Base-by-base conservation (phyloP, 1,140 invertebrate genomes). In the Heliconius himera region DNA sequence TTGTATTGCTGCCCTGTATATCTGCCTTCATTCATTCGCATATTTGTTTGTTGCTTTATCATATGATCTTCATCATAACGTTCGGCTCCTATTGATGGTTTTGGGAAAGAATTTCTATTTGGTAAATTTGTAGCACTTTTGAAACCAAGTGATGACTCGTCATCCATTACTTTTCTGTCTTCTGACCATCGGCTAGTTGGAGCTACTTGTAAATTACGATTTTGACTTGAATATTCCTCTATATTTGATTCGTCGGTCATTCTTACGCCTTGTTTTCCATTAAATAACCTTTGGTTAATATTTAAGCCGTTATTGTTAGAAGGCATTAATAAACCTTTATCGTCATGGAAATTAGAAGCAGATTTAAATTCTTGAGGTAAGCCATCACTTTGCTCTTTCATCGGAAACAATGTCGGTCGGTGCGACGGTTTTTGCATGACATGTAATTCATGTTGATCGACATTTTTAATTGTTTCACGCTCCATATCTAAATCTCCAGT, bases 1-100 rank as follows among this genome's bases (percentile, higher is more conserved):
- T 29, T 66, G 60, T 66, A 66, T 29, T 66, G 60, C 60, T 66
- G 60, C 22, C 60, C 60, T 16, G 60, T 66, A n/a, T 66, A 66
- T 66, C 60, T 26, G 5, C 22, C 41, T 71, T 77, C 20, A 41
- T 49, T 49, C 38, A 66, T 66, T 66, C 56, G 66, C 60, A 66
- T 49, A 33, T 71, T 77, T 77, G 76, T 18, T 33, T 77, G 76
- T 70, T 77, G 20, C 20, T 33, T 38, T 26, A 8, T 33, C 75
- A 76, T 76, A 9, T 33, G 60, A 26, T 66, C 26, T 29, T 66
- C 60, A 18, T 66, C 8, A 3, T 60, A 29, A 1, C 60, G 60
- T 13, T 11, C 26, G 60, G 22, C 26, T 29, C 11, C 60, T 29
- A 13, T 66, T 66, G 26, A 66, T 66, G 26, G 22, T 13, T 13